These are phyloP conservation scores for Microtus oregoni DNA, from an alignment of 2,113 vertebrate species.

Conservation along the genomic window DNA sequence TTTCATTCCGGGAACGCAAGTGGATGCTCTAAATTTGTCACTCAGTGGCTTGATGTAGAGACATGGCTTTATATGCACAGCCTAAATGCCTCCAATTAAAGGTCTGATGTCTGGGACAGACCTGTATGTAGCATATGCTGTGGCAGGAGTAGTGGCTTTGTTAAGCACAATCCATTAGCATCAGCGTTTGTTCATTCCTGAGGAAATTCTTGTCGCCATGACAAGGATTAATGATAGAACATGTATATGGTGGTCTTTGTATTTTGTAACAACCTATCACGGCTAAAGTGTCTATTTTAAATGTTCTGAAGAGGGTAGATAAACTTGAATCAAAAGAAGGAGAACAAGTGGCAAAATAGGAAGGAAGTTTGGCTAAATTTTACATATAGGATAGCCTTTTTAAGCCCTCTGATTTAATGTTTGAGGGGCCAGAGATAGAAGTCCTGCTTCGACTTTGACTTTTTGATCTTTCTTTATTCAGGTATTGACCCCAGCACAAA, in stretches of 20 bases:
- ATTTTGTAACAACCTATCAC: conserved; percentile 42
- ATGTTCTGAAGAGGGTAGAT: conserved; percentile 58
- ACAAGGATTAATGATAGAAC: conserved; percentile 63
- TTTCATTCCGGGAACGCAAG: conserved; percentile 45
- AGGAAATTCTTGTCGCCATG: conserved; percentile 26
- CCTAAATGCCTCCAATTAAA: conserved; percentile 50
- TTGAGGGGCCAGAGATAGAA: not conserved
- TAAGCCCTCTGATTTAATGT: conserved; percentile 28
- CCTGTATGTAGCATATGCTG: not conserved
- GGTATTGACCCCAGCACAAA: conserved; percentile 92
- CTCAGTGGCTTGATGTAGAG: conserved; percentile 6
- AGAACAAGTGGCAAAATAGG: not conserved
- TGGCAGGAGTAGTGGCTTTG: conserved; percentile 12
- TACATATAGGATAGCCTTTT: conserved; percentile 27
- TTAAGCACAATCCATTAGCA: conserved; percentile 25
- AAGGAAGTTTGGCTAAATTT: not conserved
- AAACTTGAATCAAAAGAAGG: conserved; percentile 46
- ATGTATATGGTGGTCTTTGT: conserved; percentile 44
- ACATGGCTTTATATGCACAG: conserved; percentile 50
- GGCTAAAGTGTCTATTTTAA: conserved; percentile 50
- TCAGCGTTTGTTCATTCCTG: conserved; percentile 50
- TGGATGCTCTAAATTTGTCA: not conserved
- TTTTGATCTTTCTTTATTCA: conserved; percentile 82
- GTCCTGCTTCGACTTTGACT: conserved; percentile 63
- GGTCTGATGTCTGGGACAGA: conserved; percentile 27